Percentiles rank a stretch among this genome's conserved stretches.
phyloP scores from a whole-genome alignment of 2,113 vertebrate species.

The Cryptotis parvus region DNA sequence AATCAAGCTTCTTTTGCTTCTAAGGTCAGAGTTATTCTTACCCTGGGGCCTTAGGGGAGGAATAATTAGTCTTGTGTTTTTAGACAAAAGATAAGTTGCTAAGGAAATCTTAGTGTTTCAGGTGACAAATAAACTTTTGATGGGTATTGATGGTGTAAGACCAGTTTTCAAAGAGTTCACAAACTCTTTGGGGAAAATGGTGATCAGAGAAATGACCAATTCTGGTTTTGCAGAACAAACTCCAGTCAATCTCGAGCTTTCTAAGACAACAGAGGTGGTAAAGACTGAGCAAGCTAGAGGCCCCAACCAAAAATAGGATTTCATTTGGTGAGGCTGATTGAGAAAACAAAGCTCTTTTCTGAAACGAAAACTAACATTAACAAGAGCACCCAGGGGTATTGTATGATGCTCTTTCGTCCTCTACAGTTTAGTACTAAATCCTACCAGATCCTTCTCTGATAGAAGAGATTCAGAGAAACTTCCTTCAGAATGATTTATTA shows the following conservation, averaged over 20 bases:
- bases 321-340: not conserved
- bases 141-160: not conserved
- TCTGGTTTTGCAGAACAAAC: not conserved
- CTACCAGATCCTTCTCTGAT: not conserved
- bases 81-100: conserved; percentile 18
- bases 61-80: conserved; percentile 1
- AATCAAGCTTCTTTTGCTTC: not conserved
- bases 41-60: not conserved
- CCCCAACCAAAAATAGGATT: not conserved
- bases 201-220: not conserved
- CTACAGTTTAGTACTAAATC: not conserved
- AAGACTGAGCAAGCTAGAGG: not conserved
- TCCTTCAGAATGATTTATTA: not conserved
- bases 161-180: conserved; percentile 6
- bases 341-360: not conserved
- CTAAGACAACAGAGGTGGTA: not conserved
- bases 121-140: conserved; percentile 19
- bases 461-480: not conserved
- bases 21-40: not conserved
- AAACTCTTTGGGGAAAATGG: not conserved
- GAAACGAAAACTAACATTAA: not conserved
- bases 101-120: conserved; percentile 31
- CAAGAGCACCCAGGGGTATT: not conserved
- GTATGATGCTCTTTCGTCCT: not conserved
- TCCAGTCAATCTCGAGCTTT: conserved; percentile 30